phyloP scores from a whole-genome alignment of 2,113 vertebrate genomes.

The Rhinolophus sinicus region DNA sequence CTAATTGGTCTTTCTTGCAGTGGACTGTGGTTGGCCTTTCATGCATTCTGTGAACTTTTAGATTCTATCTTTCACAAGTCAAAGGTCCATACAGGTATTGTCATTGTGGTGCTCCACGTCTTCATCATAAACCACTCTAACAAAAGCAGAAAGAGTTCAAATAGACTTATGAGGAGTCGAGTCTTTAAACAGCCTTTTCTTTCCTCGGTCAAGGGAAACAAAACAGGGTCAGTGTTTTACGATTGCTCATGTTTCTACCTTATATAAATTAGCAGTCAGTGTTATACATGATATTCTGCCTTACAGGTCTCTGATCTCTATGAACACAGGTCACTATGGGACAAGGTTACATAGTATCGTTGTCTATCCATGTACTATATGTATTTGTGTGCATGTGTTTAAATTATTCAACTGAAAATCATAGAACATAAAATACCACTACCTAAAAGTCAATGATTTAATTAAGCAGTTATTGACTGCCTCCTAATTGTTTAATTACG shows the following conservation, averaged over 20 bases:
- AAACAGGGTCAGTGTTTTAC: neutral
- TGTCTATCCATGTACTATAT: neutral
- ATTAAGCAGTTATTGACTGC: neutral
- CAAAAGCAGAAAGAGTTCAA: neutral
- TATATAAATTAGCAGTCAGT: neutral
- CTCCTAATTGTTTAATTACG: neutral
- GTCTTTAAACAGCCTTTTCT: neutral
- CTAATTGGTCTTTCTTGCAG: neutral
- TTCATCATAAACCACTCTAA: neutral
- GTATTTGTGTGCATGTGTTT: neutral
- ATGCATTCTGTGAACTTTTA: neutral
- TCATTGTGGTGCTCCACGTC: neutral
- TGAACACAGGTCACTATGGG: accelerated
- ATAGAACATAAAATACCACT: neutral
- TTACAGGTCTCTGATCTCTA: neutral
- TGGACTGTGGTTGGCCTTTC: neutral
- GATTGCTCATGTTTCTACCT: neutral
- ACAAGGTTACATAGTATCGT: neutral
- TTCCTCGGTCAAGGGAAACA: neutral
- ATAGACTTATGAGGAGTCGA: neutral
- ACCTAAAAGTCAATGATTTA: neutral
- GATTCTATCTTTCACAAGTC: constrained; percentile 13
- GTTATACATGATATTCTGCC: neutral
- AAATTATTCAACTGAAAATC: neutral
- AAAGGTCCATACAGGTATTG: neutral